These are phyloP conservation scores for Percina caprodes DNA, from an alignment of 2,113 vertebrate species.

Conservation along the genomic window DNA sequence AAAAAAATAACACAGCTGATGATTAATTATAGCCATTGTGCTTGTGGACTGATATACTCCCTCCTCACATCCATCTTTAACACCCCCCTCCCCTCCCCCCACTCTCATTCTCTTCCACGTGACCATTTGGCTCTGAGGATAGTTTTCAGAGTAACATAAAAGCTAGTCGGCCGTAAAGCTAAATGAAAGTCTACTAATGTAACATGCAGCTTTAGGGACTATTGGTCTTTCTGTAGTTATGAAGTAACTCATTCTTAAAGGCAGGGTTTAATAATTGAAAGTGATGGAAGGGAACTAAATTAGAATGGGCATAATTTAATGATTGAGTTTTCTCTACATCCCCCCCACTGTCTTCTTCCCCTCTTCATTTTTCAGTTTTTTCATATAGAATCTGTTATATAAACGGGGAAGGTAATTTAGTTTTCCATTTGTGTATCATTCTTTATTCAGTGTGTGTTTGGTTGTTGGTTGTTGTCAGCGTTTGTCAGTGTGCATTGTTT, in stretches of 20 bases:
- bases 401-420: slow-evolving; percentile 88
- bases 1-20: slow-evolving; percentile 79
- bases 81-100: slow-evolving; percentile 41
- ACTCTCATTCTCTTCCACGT: slow-evolving; percentile 62
- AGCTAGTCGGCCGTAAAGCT: slow-evolving; percentile 88
- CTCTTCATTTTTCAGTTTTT: slow-evolving; percentile 68
- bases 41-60: slow-evolving; percentile 81
- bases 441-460: slow-evolving; percentile 61
- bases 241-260: slow-evolving; percentile 88
- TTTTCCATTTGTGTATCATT: slow-evolving; percentile 83
- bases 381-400: slow-evolving; percentile 80
- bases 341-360: slow-evolving; percentile 72
- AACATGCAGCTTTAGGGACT: slow-evolving; percentile 88
- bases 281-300: slow-evolving; percentile 87
- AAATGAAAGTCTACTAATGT: slow-evolving; percentile 87
- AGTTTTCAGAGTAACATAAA: slow-evolving; percentile 85
- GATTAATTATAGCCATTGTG: slow-evolving; percentile 84
- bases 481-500: slow-evolving; percentile 74
- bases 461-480: slow-evolving; percentile 61
- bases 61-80: slow-evolving; percentile 79
- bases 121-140: slow-evolving; percentile 72
- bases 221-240: slow-evolving; percentile 88
- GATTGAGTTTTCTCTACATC: slow-evolving; percentile 64
- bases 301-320: slow-evolving; percentile 90
- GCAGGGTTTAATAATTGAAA: slow-evolving; percentile 89